A percentile compares a stretch with the other conserved stretches of the same genome.
phyloP scores from a whole-genome alignment of 2,797 vertebrate species.

The Eutrigla gurnardus region DNA sequence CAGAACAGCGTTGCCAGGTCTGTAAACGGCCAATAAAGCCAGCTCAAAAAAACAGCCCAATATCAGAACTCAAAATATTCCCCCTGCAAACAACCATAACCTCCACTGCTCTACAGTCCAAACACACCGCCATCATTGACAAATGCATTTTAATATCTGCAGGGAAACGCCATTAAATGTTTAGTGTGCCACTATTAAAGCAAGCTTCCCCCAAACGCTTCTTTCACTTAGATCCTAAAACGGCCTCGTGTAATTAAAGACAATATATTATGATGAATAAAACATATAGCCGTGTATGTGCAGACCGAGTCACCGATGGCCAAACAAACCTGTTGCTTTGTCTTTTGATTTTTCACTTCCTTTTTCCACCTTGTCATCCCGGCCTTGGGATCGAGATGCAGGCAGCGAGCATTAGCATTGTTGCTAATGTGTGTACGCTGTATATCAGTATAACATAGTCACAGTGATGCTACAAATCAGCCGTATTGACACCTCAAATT shows the following conservation, averaged over 20 bases:
- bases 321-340: too few species aligned
- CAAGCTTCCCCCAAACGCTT: background rate
- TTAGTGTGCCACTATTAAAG: background rate
- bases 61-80: background rate
- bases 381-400: background rate
- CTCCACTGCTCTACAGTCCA: background rate
- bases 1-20: background rate
- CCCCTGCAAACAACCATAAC: background rate
- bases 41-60: background rate
- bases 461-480: too few species aligned
- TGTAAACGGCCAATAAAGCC: background rate
- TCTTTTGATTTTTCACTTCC: background rate
- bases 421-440: too few species aligned
- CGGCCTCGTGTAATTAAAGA: too few species aligned
- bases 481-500: too few species aligned
- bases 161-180: background rate
- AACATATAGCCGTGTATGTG: too few species aligned
- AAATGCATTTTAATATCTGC: background rate
- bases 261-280: too few species aligned
- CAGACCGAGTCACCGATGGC: too few species aligned
- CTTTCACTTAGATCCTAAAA: too few species aligned
- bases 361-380: background rate
- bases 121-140: background rate
- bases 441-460: too few species aligned
- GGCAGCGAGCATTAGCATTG: too few species aligned